A percentile compares a stretch with the other conserved stretches of the same genome.
Evolutionary conservation across 2,888 invertebrate genomes (phyloP).

Genomic region (Epicampocera succincta): DNA sequence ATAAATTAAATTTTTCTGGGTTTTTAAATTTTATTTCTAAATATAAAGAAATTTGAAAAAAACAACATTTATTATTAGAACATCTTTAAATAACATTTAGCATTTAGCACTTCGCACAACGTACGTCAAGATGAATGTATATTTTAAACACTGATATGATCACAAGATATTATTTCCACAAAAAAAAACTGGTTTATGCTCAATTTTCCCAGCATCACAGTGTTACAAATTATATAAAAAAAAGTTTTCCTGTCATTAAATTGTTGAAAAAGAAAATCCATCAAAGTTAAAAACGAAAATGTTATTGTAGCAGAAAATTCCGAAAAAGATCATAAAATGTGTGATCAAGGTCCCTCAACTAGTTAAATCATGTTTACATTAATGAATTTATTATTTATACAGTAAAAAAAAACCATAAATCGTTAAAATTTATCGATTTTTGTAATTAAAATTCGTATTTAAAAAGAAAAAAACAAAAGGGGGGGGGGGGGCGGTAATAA

Average conservation of each 20-base stretch:
- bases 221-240: too few species aligned
- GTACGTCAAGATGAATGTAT: too few species aligned
- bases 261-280: background rate
- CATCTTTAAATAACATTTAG: slow-evolving; percentile 22
- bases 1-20: too few species aligned
- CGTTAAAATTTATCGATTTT: slow-evolving; percentile 30
- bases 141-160: too few species aligned
- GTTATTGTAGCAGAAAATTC: background rate
- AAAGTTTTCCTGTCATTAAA: too few species aligned
- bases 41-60: background rate
- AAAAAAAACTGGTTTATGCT: too few species aligned
- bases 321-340: background rate
- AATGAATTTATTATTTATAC: slow-evolving; percentile 22
- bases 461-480: background rate
- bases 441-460: slow-evolving; percentile 13
- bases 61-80: slow-evolving; percentile 43
- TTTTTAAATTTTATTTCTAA: too few species aligned
- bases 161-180: too few species aligned
- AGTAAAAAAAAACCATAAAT: slow-evolving; percentile 45
- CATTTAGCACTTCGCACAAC: slow-evolving; percentile 15
- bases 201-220: too few species aligned
- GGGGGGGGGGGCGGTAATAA: too few species aligned
- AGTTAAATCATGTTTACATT: slow-evolving; percentile 5
- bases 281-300: slow-evolving; percentile 1
- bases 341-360: slow-evolving; percentile 21